phyloP scores from a whole-genome alignment of 2,113 vertebrate species.

The sheep (Ovis aries) region ARS-UI_Ramb_v3.0 NC_056056.1:74072001-74072500 shows the following conservation, averaged over 20 bases:
- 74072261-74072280: conserved; percentile 23
- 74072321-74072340: neutral
- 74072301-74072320: conserved; percentile 35
- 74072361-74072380: conserved; percentile 26
- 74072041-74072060: neutral
- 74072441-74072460: neutral
- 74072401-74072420: conserved; percentile 18
- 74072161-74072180: conserved; percentile 15
- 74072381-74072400: conserved; percentile 26
- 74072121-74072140: conserved; percentile 45
- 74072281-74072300: conserved; percentile 37
- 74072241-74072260: conserved; percentile 31
- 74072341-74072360: conserved; percentile 44
- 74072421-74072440: neutral
- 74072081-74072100: neutral
- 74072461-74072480: neutral
- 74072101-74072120: conserved; percentile 51
- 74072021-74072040: neutral
- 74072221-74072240: conserved; percentile 41
- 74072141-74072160: neutral
- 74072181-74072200: conserved; percentile 8
- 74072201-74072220: conserved; percentile 27
- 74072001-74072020: neutral
- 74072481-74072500: neutral
- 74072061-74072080: neutral